These are phyloP conservation scores for Dysdera silvatica DNA, from an alignment of 1,140 invertebrate species.

Conservation along the genomic window DNA sequence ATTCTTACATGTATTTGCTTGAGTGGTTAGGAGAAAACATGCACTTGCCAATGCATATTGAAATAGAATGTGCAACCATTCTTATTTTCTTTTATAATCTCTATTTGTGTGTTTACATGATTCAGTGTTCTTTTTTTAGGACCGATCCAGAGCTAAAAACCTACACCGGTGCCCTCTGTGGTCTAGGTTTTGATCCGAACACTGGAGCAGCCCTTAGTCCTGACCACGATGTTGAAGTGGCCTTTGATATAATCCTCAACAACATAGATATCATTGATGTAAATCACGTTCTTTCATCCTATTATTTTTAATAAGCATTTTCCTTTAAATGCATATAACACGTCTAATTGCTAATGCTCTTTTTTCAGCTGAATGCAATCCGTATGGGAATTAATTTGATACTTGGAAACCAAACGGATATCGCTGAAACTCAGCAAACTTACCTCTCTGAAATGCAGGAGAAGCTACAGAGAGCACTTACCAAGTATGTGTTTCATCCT, in stretches of 20 bases:
- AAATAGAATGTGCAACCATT: no score
- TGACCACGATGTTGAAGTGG: conserved; percentile 74
- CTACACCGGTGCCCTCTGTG: conserved; percentile 70
- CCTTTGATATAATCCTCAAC: conserved; percentile 53
- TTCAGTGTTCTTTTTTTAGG: conserved; percentile 34
- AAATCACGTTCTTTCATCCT: neutral
- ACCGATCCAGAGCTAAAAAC: conserved; percentile 50
- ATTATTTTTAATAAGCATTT: neutral
- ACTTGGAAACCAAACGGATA: neutral
- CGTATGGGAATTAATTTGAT: conserved; percentile 20
- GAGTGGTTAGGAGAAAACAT: no score
- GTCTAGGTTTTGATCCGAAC: conserved; percentile 57
- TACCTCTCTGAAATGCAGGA: neutral
- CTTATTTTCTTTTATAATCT: no score
- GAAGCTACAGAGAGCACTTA: neutral
- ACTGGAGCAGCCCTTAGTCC: conserved; percentile 54
- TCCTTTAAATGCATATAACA: neutral
- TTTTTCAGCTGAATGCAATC: conserved; percentile 15
- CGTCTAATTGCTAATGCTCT: neutral
- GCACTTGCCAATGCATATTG: no score
- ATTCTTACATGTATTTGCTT: no score
- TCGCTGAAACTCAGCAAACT: neutral
- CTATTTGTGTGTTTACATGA: neutral
- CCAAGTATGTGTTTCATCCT: neutral
- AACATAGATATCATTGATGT: conserved; percentile 32